Base-by-base conservation (phyloP, 53 echinoderm and acorn worm species). In the Echinarachnius parma region DNA sequence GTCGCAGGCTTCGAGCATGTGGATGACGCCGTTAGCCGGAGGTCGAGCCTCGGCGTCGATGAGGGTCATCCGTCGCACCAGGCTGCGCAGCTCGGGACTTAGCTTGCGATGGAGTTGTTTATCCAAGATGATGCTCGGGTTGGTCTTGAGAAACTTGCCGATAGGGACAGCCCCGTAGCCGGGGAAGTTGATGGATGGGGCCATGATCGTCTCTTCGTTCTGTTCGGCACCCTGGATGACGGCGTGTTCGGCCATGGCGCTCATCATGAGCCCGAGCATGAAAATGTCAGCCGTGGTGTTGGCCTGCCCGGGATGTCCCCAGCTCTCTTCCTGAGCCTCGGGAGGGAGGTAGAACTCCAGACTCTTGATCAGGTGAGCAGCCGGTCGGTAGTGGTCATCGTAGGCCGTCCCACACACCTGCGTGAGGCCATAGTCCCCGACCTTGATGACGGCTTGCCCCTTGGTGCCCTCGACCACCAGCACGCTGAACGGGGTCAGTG, bases 131-230 rank as follows among this genome's bases (percentile, higher is more conserved):
- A 95, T 78, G 59, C 95, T 95, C n/a, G 90, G 83, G 71, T 95
- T 95, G 29, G 56, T 84, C 45, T 87, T 62, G 7, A 91, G 67
- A 46, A 95, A 95, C 59, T 87, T 91, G 15, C 95, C 95, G 7
- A 95, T 54, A 2, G 95, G 87, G 26, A 95, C 87, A 3, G 84
- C 59, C n/a, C 91, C 95, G 32, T 95, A 95, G 2, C 95, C 95
- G 1, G 95, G 91, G 48, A 87, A 95, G 34, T 84, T 59, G 25
- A 95, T 53, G 48, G 22, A 87, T 7, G 83, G 45, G 4, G 90
- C 90, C 29, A 90, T 23, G 49, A 86, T 79, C 0, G 65, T 21
- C 36, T 62, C 26, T 25, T 61, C 35, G 20, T 66, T 62, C 21
- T 62, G 49, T 34, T 81, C 69, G 0, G 82, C 74, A 11, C 48